Evolutionary conservation across 1,140 invertebrate genomes (phyloP).

Genomic region (Apis mellifera): DNA sequence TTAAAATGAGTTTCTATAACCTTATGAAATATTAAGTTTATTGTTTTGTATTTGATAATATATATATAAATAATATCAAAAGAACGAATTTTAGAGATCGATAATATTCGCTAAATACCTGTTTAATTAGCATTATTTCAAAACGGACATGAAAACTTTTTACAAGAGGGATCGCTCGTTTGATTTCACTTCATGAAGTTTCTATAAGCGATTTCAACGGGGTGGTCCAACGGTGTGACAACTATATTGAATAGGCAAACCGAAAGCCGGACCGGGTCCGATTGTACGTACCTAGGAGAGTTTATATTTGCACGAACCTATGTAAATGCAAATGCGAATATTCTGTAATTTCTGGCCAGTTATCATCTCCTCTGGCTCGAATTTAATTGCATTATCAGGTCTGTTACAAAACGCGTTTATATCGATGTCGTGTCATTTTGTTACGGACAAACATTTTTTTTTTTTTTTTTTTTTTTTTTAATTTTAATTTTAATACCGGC

Average conservation of each 20-base stretch:
- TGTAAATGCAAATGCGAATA: constrained; percentile 73
- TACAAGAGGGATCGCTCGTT: constrained; percentile 42
- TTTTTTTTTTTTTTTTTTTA: too few relatives aligned
- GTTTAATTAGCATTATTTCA: neutral
- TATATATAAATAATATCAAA: too few relatives aligned
- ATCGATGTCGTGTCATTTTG: constrained; percentile 23
- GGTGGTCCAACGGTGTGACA: constrained; percentile 68
- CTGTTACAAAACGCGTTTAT: constrained; percentile 44
- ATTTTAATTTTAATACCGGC: neutral
- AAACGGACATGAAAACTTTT: neutral
- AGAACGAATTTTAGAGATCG: neutral
- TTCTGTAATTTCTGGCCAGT: constrained; percentile 75
- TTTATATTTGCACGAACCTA: constrained; percentile 71
- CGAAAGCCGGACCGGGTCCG: constrained; percentile 58
- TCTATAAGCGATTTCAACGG: constrained; percentile 64
- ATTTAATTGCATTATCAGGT: constrained; percentile 65
- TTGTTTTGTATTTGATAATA: too few relatives aligned
- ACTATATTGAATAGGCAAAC: constrained; percentile 75
- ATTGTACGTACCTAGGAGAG: constrained; percentile 62
- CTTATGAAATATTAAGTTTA: too few relatives aligned
- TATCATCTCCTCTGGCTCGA: constrained; percentile 72
- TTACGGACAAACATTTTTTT: constrained; percentile 3
- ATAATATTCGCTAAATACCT: neutral
- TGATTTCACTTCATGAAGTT: constrained; percentile 49
- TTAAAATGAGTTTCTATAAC: neutral